Percentiles rank a stretch among this genome's conserved stretches.
Conservation (phyloP, 2,888 invertebrate genomes). For the Tetranychus truncatus region DNA sequence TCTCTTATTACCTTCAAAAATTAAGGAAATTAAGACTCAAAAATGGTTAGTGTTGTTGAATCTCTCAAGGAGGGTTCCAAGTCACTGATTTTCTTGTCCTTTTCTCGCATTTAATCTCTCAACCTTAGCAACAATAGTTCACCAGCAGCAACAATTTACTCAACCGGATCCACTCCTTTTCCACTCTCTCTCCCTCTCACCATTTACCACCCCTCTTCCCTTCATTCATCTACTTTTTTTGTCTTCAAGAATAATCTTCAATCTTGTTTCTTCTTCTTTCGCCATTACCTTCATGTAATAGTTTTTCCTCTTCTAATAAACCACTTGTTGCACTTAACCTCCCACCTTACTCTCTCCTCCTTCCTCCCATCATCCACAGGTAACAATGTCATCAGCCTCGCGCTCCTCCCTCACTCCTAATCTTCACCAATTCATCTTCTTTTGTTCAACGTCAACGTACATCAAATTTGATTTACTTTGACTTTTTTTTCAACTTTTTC, state of each 20-base stretch:
- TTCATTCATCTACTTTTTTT: background rate
- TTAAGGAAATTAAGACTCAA: background rate
- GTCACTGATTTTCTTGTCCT: constrained; percentile 5
- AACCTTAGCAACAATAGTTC: constrained; percentile 6
- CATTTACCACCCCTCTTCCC: background rate
- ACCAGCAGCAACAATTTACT: background rate
- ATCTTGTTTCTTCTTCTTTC: too few species aligned
- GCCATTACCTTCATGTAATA: too few species aligned
- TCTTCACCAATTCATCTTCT: background rate
- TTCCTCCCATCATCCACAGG: background rate
- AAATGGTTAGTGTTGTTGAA: background rate
- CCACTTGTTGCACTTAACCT: too few species aligned
- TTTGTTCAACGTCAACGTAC: background rate
- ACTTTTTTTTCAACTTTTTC: background rate
- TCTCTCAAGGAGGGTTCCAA: background rate
- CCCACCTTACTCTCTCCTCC: background rate
- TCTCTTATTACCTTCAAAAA: background rate
- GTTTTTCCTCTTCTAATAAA: too few species aligned
- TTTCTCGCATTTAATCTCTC: constrained; percentile 9
- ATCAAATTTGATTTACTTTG: background rate
- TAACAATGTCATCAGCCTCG: background rate
- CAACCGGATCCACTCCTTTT: background rate
- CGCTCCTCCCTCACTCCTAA: background rate
- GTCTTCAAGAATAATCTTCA: background rate
- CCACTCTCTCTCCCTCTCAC: constrained; percentile 5